Evolutionary conservation across 2,797 vertebrate genomes (phyloP), one percentile per base, ranked within the genome.

Genomic region (Enteromius paludinosus): DNA sequence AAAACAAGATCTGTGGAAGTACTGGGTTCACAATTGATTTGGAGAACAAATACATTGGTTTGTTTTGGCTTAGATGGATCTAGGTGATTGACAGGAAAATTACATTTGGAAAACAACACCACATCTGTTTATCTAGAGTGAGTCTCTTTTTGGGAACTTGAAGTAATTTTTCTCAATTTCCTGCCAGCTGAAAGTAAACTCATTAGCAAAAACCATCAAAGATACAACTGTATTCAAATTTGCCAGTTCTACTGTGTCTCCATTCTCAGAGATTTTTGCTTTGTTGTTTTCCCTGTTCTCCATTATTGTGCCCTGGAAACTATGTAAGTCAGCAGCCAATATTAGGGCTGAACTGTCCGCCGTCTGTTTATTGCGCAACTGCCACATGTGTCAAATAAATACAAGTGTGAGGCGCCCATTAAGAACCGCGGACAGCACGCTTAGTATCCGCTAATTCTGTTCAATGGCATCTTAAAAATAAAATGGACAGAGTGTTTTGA

Each of bases 401-500:
- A 54, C 78, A 30, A 59, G 56, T 7, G 47, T 72, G 41, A 77
- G 77, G 30, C 45, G 15, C 28, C 66, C 41, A 33, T 64, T 38
- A 66, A 64, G 33, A 41, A 71, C 64, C 33, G 7, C 28, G 84
- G 72, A 52, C 35, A 82, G 77, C 68, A 65, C 52, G 74, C 77
- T 56, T 28, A 76, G 71, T 75, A 79, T 85, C 47, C 73, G 59
- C 73, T 85, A 87, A 65, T 87, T 84, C 79, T 45, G 68, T 47
- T 18, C 47, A 38, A 71, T 23, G 75, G 41, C 86, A 85, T 87
- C 70, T 78, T 68, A 82, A 84, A 87, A 91, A 91, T 91, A 90
- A 89, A 91, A 87, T 35, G 74, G 43, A 90, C 92, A 86, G 89
- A 90, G 89, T 88, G 90, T 88, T 90, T 89, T 90, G 89, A 86